Evolutionary conservation across 2,113 vertebrate species (phyloP).

Genomic region (Herpailurus yagouaroundi): DNA sequence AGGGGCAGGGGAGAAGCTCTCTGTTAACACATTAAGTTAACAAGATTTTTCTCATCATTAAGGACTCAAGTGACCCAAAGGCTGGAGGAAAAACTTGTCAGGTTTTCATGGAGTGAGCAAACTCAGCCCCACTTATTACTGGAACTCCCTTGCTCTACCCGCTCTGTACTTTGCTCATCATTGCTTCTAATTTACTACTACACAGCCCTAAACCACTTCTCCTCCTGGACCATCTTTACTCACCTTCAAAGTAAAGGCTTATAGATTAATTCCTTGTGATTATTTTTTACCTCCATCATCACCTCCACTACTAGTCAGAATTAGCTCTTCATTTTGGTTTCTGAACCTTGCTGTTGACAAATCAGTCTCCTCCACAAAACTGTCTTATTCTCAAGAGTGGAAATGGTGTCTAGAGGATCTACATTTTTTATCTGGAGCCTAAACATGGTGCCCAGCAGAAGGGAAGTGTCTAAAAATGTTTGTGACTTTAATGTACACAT

Average conservation of each 20-base stretch:
- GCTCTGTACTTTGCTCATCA: not conserved
- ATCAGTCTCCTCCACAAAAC: not conserved
- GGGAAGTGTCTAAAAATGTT: not conserved
- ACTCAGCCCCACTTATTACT: not conserved
- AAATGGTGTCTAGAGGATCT: not conserved
- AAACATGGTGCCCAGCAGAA: not conserved
- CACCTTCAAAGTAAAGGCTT: not conserved
- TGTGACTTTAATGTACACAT: not conserved
- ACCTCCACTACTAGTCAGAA: not conserved
- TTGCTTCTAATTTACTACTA: not conserved
- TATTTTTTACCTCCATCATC: not conserved
- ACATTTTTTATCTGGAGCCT: not conserved
- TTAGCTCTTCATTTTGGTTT: not conserved
- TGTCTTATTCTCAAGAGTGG: not conserved
- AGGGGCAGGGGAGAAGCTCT: not conserved
- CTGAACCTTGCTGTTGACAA: not conserved
- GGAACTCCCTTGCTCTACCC: not conserved
- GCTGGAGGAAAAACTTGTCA: not conserved
- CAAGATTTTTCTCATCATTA: not conserved
- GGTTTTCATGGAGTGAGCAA: not conserved
- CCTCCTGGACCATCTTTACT: not conserved
- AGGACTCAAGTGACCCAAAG: not conserved
- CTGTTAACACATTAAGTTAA: not conserved
- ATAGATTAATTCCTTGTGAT: not conserved
- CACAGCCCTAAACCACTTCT: not conserved